These are phyloP conservation scores for Polypterus senegalus DNA, from an alignment of 2,113 vertebrate genomes.

Conservation along the genomic window DNA sequence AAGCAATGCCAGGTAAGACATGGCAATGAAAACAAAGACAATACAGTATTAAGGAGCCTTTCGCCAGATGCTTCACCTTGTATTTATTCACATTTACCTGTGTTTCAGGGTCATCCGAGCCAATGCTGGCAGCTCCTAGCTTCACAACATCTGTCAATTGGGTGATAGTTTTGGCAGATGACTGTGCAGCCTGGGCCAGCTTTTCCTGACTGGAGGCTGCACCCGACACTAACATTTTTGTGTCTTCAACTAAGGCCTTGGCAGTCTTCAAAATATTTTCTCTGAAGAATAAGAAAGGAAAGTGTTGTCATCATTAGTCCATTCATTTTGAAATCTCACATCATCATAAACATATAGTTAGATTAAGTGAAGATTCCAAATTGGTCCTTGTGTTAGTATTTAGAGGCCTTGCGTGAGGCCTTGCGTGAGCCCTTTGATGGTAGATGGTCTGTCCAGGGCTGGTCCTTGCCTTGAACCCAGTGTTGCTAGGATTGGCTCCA, in stretches of 20 bases:
- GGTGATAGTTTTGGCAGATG: slow-evolving; percentile 90
- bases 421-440: no score
- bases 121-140: slow-evolving; percentile 84
- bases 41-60: neutral
- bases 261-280: slow-evolving; percentile 97
- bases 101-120: slow-evolving; percentile 87
- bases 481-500: no score
- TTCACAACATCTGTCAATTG: slow-evolving; percentile 95
- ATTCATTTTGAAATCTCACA: no score
- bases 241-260: slow-evolving; percentile 93
- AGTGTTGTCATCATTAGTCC: neutral
- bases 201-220: slow-evolving; percentile 92
- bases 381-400: no score
- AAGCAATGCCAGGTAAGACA: slow-evolving; percentile 14
- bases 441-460: no score
- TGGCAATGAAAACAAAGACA: neutral
- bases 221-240: slow-evolving; percentile 86
- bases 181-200: slow-evolving; percentile 88
- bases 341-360: no score
- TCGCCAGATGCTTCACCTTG: neutral
- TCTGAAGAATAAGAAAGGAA: slow-evolving; percentile 38
- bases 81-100: slow-evolving; percentile 55
- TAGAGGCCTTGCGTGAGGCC: no score
- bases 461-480: no score
- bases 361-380: no score